Evolutionary conservation across 2,888 invertebrate genomes (phyloP), one percentile per base, ranked within the genome.

Genomic region (Patella depressa): DNA sequence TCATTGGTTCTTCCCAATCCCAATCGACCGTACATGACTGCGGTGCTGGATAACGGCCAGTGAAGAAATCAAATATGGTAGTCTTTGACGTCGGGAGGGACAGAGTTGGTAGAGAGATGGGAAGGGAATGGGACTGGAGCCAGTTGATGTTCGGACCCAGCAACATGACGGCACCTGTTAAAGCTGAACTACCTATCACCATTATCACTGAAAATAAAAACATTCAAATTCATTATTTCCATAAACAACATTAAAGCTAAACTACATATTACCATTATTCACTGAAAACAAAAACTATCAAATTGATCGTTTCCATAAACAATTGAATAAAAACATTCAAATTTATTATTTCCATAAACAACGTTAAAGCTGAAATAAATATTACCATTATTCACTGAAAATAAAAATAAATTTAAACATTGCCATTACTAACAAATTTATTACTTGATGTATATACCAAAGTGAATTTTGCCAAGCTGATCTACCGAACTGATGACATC

Each of bases 1-100:
- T 93, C 88, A 96, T 95, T 24, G 97, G 97, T 92, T 97, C 97
- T 80, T 95, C 94, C 97, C 97, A 98, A 87, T 96, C 96, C 94
- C 97, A 98, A 85, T 94, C 94, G 84, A 96, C 95, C 91, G 94
- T 95, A 91, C 97, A 97, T 92, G 96, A 96, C 84, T 96, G 95
- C 65, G 97, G 96, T 82, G 96, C 94, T 80, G 97, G 93, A 92
- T 97, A 97, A 91, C 97, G 96, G 75, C 97, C 97, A 72, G 96
- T 97, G 80, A 97, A 96, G 92, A 96, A 97, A 90, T 97, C 97
- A 85, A 97, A 81, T 78, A 85, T 81, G 79, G 81, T 73, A 17
- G 82, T 77, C 80, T 85, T 85, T 72, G 73, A 69, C 65, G 65
- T 65, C 24, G 65, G 65, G 9, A 45, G 45, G 45, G 45, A 45